These are phyloP conservation scores for Vulpes vulpes DNA, from an alignment of 2,113 vertebrate species.

Conservation along the genomic window DNA sequence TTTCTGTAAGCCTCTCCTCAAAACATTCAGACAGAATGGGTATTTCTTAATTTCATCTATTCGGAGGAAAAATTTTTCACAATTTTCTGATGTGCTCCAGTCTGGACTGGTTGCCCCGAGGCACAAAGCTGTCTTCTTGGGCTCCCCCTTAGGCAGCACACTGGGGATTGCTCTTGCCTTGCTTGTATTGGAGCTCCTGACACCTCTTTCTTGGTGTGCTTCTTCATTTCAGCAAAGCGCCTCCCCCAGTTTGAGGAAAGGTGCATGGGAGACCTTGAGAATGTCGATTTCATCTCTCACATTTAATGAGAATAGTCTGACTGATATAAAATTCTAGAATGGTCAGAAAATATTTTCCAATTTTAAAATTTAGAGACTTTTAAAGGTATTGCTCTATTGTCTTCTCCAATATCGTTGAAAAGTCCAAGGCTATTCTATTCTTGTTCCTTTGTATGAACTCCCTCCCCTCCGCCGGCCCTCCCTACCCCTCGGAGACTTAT, in stretches of 20 bases:
- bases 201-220: background rate
- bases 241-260: background rate
- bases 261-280: background rate
- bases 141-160: background rate
- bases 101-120: background rate
- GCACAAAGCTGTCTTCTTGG: background rate
- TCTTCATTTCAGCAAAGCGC: background rate
- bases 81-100: background rate
- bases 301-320: background rate
- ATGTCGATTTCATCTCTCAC: background rate
- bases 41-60: background rate
- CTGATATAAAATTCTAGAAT: background rate
- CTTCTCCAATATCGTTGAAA: background rate
- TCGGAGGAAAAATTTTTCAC: background rate
- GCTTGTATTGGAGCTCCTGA: background rate
- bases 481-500: background rate
- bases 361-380: background rate
- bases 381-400: background rate
- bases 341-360: background rate
- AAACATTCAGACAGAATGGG: background rate
- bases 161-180: background rate
- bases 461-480: no score
- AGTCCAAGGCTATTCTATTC: background rate
- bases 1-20: background rate
- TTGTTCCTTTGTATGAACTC: background rate